Evolutionary conservation across 1,140 invertebrate genomes (phyloP).

Genomic region (Tyrophagus putrescentiae): DNA sequence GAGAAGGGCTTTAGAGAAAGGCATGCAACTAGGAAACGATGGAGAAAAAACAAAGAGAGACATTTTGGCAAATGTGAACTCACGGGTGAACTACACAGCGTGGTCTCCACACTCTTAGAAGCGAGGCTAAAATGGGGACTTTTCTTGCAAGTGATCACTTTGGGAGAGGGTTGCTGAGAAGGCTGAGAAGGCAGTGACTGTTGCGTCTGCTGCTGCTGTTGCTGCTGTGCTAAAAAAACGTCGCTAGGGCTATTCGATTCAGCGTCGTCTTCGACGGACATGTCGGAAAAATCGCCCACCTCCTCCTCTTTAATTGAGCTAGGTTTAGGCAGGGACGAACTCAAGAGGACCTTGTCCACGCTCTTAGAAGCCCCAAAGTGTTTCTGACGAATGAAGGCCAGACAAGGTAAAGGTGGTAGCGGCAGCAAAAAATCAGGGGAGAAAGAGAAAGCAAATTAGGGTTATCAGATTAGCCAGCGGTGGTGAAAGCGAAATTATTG

Average conservation of each 20-base stretch:
- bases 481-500: neutral
- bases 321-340: conserved; percentile 15
- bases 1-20: neutral
- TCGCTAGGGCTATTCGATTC: conserved; percentile 12
- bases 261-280: neutral
- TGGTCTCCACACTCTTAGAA: neutral
- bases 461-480: neutral
- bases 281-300: neutral
- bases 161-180: neutral
- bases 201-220: neutral
- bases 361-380: conserved; percentile 14
- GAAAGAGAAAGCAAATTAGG: conserved; percentile 6
- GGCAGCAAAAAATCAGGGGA: neutral
- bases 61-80: neutral
- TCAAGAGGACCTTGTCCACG: conserved; percentile 13
- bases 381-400: neutral
- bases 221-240: neutral
- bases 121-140: neutral
- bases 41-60: neutral
- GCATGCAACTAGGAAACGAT: neutral
- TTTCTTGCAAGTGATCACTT: conserved; percentile 3
- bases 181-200: neutral
- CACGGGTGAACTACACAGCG: neutral
- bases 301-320: conserved; percentile 22
- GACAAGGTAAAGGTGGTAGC: neutral